A percentile compares a stretch with the other conserved stretches of the same genome.
These are phyloP conservation scores for Orius insidiosus DNA, from an alignment of 1,140 invertebrate genomes.

Conservation along the genomic window DNA sequence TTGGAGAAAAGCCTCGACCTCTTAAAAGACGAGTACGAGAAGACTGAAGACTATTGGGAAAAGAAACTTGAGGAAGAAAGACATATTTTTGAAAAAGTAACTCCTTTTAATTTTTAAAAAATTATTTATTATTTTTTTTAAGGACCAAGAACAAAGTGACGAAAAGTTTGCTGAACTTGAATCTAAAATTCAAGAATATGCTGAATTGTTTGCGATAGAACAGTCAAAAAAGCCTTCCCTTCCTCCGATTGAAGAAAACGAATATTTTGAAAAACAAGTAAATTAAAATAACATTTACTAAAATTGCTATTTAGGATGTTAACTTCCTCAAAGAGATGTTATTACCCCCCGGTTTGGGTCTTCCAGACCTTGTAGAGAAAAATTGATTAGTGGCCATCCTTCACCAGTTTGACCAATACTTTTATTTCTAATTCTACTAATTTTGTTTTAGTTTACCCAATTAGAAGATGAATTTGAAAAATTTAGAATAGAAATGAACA, in stretches of 20 bases:
- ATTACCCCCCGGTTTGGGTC: too few species aligned
- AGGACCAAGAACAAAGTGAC: constrained; percentile 54
- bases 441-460: constrained; percentile 44
- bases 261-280: constrained; percentile 48
- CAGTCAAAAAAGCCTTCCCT: constrained; percentile 32
- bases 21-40: constrained; percentile 55
- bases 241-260: constrained; percentile 57
- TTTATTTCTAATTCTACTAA: too few species aligned
- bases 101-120: constrained; percentile 4
- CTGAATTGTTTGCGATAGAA: constrained; percentile 45
- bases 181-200: constrained; percentile 58
- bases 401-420: too few species aligned
- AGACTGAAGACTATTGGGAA: constrained; percentile 72
- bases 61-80: constrained; percentile 60
- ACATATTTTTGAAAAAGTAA: constrained; percentile 42
- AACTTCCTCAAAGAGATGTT: too few species aligned
- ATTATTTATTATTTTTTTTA: constrained; percentile 4
- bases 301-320: not conserved
- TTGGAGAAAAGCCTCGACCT: constrained; percentile 53
- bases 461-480: constrained; percentile 50
- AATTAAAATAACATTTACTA: constrained; percentile 7
- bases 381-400: too few species aligned
- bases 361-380: too few species aligned
- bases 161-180: constrained; percentile 57
- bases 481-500: constrained; percentile 29